These are phyloP conservation scores for Eubasilissa splendida DNA, from an alignment of 2,888 invertebrate species.

Conservation along the genomic window DNA sequence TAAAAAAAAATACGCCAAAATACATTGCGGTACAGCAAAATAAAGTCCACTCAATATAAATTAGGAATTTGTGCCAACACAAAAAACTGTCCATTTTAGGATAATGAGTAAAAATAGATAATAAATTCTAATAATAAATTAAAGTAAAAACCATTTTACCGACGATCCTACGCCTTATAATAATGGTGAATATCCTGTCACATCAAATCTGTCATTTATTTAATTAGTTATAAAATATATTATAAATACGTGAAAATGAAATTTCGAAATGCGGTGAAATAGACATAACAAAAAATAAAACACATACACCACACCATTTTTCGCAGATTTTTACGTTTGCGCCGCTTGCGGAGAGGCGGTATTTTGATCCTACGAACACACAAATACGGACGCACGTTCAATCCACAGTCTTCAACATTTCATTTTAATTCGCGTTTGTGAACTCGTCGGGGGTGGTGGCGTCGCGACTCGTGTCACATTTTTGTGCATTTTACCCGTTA, in stretches of 20 bases:
- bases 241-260: not conserved
- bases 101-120: too few relatives aligned
- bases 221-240: not conserved
- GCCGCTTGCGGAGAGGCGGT: conserved; percentile 16
- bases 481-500: conserved; percentile 17
- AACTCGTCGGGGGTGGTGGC: conserved; percentile 7
- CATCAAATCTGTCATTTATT: too few relatives aligned
- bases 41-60: too few relatives aligned
- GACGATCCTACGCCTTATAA: too few relatives aligned
- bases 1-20: too few relatives aligned
- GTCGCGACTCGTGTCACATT: not conserved
- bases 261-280: not conserved
- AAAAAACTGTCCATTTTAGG: too few relatives aligned
- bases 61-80: too few relatives aligned
- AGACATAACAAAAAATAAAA: not conserved
- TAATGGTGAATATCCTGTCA: too few relatives aligned
- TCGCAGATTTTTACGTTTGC: not conserved
- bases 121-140: too few relatives aligned
- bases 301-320: not conserved
- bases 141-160: too few relatives aligned
- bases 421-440: not conserved
- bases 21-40: too few relatives aligned
- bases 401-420: not conserved
- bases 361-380: not conserved
- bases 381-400: not conserved